phyloP scores from a whole-genome alignment of 2,797 vertebrate genomes.

The Sphenodon punctatus region DNA sequence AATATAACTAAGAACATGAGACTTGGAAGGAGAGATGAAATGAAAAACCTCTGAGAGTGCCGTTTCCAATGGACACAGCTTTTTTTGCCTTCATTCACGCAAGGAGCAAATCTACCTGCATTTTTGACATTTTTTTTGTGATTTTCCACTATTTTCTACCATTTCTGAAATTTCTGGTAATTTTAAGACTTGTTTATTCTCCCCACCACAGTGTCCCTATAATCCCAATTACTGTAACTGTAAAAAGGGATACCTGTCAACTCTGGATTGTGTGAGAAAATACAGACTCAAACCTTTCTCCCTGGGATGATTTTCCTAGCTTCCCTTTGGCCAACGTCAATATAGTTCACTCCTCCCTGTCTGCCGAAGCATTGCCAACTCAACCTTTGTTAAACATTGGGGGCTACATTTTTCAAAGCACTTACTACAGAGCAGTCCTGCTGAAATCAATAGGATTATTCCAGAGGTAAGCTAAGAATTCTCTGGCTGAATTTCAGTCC shows the following conservation, averaged over 20 bases:
- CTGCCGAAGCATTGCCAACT: neutral
- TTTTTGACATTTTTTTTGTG: too few relatives aligned
- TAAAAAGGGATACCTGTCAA: neutral
- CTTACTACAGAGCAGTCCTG: too few relatives aligned
- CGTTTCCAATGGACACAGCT: too few relatives aligned
- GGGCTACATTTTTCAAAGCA: too few relatives aligned
- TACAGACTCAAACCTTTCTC: neutral
- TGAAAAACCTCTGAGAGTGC: too few relatives aligned
- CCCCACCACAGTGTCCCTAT: neutral
- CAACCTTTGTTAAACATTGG: neutral
- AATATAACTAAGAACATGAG: neutral
- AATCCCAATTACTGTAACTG: neutral
- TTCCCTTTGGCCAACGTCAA: neutral
- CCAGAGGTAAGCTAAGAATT: too few relatives aligned
- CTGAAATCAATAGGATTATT: too few relatives aligned
- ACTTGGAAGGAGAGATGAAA: neutral
- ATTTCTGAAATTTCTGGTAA: too few relatives aligned
- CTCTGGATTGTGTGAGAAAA: neutral
- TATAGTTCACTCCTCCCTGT: neutral
- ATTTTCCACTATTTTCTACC: too few relatives aligned
- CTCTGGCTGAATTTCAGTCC: neutral
- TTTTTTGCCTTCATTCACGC: too few relatives aligned
- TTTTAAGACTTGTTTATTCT: neutral
- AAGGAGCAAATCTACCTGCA: too few relatives aligned
- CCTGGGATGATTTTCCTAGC: neutral